A percentile compares a stretch with the other conserved stretches of the same genome.
Evolutionary conservation across 2,113 vertebrate species (phyloP).

Genomic region (Onychostoma macrolepis): DNA sequence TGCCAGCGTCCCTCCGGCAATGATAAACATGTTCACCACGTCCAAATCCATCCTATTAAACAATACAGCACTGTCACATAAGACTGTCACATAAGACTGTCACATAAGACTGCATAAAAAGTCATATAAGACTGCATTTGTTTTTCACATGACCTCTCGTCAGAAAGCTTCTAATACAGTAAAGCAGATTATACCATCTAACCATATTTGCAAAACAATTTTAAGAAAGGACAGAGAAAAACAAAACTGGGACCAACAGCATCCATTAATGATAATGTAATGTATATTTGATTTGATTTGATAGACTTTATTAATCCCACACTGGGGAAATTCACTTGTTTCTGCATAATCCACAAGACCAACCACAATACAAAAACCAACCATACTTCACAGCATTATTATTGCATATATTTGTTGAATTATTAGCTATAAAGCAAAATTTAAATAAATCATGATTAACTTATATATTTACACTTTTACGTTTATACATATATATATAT

Average conservation of each 20-base stretch:
- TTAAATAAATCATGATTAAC: too few species aligned
- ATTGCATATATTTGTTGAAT: neutral
- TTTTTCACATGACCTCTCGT: neutral
- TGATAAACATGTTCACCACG: conserved; percentile 80
- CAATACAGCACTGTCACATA: neutral
- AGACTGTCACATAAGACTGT: too few species aligned
- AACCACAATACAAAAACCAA: too few species aligned
- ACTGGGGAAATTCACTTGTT: too few species aligned
- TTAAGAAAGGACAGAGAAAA: neutral
- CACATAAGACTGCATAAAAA: neutral
- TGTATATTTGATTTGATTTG: neutral
- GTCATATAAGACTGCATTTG: neutral
- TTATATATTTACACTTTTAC: too few species aligned
- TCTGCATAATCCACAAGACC: too few species aligned
- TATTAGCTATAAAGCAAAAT: neutral
- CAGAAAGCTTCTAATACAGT: neutral
- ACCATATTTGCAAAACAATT: neutral
- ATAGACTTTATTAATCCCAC: too few species aligned
- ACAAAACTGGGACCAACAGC: neutral
- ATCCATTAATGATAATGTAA: neutral
- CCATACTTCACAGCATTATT: too few species aligned
- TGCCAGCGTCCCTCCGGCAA: conserved; percentile 82
- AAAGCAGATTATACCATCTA: neutral
- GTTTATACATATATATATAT: neutral
- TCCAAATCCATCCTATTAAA: conserved; percentile 81